Evolutionary conservation across 2,113 vertebrate species (phyloP).

Genomic region (Pteropus alecto): DNA sequence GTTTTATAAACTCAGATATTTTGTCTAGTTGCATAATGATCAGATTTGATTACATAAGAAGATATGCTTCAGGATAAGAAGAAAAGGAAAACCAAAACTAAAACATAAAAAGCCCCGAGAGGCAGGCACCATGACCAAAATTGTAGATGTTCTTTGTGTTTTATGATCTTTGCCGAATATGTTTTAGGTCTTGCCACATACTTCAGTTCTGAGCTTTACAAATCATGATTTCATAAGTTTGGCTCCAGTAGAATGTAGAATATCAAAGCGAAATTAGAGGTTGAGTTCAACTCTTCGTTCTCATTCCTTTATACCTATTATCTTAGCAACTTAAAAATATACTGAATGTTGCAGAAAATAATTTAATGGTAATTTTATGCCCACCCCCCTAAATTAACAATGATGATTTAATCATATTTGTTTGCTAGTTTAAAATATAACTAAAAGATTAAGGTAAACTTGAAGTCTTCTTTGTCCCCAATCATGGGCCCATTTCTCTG

Average conservation of each 20-base stretch:
- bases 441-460: background rate
- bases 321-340: background rate
- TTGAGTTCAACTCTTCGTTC: background rate
- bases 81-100: background rate
- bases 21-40: background rate
- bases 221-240: background rate
- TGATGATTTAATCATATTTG: background rate
- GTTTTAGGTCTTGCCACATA: background rate
- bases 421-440: background rate
- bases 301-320: background rate
- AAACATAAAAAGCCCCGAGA: background rate
- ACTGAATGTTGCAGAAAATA: background rate
- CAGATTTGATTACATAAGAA: background rate
- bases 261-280: background rate
- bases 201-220: background rate
- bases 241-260: background rate
- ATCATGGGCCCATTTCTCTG: background rate
- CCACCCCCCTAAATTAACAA: background rate
- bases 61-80: background rate
- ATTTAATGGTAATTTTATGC: background rate
- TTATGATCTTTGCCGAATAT: background rate
- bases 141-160: background rate
- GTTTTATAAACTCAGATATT: background rate
- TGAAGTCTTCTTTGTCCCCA: background rate
- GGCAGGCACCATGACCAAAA: background rate